phyloP scores from a whole-genome alignment of 2,888 invertebrate species.

The Agapostemon virescens region DNA sequence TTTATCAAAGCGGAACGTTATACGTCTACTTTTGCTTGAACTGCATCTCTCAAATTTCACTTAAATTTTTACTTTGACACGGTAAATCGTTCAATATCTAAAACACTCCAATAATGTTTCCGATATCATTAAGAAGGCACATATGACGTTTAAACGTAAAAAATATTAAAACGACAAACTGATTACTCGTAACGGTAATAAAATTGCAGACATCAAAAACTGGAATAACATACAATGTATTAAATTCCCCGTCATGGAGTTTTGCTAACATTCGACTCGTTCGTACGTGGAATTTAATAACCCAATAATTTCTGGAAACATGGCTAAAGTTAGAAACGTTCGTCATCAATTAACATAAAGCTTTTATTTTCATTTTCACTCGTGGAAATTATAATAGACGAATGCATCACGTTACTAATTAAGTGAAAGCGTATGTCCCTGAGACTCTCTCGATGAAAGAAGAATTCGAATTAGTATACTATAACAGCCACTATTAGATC shows the following conservation, averaged over 20 bases:
- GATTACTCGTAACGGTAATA: neutral
- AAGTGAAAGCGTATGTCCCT: conserved; percentile 24
- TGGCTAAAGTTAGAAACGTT: neutral
- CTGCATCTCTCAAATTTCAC: too few species aligned
- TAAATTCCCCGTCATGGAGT: neutral
- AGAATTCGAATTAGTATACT: too few species aligned
- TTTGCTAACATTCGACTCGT: neutral
- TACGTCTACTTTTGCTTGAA: neutral
- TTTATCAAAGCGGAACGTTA: neutral
- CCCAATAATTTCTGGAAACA: neutral
- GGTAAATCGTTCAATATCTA: neutral
- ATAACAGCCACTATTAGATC: neutral
- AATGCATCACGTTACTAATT: conserved; percentile 9
- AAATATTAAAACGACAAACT: neutral
- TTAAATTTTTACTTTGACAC: neutral
- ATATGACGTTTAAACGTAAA: neutral
- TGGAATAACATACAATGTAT: neutral
- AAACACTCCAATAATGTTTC: neutral
- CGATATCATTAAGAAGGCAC: neutral
- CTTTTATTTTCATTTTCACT: neutral
- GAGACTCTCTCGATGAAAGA: neutral
- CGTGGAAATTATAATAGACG: neutral
- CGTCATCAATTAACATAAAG: neutral
- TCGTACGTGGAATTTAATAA: neutral
- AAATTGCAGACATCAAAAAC: neutral